Evolutionary conservation across 2,888 invertebrate genomes (phyloP), one percentile per base, ranked within the genome.

Genomic region (Taenaris catops): DNA sequence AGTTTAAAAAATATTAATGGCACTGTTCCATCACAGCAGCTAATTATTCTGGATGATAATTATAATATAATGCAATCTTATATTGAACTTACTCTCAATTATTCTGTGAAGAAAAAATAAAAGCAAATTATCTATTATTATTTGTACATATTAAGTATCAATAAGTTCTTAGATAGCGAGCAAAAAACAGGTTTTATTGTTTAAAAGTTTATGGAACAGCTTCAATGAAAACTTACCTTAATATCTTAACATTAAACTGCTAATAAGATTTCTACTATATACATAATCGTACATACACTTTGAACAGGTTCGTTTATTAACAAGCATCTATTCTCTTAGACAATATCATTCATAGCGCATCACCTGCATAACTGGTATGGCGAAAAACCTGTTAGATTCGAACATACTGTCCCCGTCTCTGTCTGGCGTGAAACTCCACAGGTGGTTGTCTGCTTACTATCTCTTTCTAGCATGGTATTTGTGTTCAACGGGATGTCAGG

Each of bases 401-500:
- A 38, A 25, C 29, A 14, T 27, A 17, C 23, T 38, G 24, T 11
- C 8, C 4, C 38, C 19, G 8, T 38, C 41, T 27, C 38, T 27
- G 4, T 42, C 24, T 20, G 7, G 2, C 27, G 12, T 4, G 8
- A 11, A 4, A 1, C n/a, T 18, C 24, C 3, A 32, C 25, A 29
- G 38, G 21, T 32, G 25, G 11, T 14, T 38, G 8, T 38, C 11
- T 25, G 23, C 17, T 12, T 4, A 11, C 38, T 44, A 23, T 59
- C 55, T 53, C 52, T 41, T 32, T 63, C 50, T 39, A 18, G 17
- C 47, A 20, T 44, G 51, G 58, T 50, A 59, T 59, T 50, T 46
- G 49, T 50, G 50, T 53, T 49, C 56, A 63, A 59, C 62, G 58
- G 60, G 59, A 63, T 46, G 52, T 41, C 41, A 43, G 40, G 41